These are phyloP conservation scores for Spatulosminthurus flaviceps DNA, from an alignment of 2,888 invertebrate species.

Conservation along the genomic window DNA sequence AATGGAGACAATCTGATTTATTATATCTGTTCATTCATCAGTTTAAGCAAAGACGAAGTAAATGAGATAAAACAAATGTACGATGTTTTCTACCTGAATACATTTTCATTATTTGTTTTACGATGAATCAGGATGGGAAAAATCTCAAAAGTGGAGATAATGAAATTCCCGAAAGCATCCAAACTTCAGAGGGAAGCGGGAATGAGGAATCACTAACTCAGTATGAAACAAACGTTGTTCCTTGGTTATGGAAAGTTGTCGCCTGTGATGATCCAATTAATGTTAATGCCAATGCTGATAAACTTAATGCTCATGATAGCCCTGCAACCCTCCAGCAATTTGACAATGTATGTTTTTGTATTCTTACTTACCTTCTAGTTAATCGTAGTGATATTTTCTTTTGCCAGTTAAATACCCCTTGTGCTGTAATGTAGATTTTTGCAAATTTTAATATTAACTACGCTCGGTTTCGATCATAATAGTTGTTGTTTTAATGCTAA, in stretches of 20 bases:
- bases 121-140: slow-evolving; percentile 28
- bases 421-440: too few species aligned
- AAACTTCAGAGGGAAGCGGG: neutral
- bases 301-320: slow-evolving; percentile 21
- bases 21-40: too few species aligned
- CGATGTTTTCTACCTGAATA: neutral
- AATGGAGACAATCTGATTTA: too few species aligned
- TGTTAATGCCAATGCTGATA: slow-evolving; percentile 26
- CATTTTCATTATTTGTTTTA: neutral
- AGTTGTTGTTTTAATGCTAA: too few species aligned
- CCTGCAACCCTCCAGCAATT: slow-evolving; percentile 24
- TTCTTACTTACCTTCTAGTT: neutral
- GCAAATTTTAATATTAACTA: too few species aligned
- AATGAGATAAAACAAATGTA: too few species aligned
- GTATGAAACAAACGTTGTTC: slow-evolving; percentile 27
- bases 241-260: slow-evolving; percentile 41
- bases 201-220: slow-evolving; percentile 18
- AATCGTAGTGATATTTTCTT: neutral
- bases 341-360: slow-evolving; percentile 33
- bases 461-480: too few species aligned
- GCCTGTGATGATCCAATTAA: slow-evolving; percentile 29
- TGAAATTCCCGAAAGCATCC: neutral
- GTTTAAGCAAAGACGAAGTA: too few species aligned
- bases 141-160: slow-evolving; percentile 15
- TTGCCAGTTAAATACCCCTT: too few species aligned